Percentiles rank a stretch among this genome's conserved stretches.
Evolutionary conservation across 2,888 invertebrate species (phyloP).

Genomic region (Agrypnus murinus): DNA sequence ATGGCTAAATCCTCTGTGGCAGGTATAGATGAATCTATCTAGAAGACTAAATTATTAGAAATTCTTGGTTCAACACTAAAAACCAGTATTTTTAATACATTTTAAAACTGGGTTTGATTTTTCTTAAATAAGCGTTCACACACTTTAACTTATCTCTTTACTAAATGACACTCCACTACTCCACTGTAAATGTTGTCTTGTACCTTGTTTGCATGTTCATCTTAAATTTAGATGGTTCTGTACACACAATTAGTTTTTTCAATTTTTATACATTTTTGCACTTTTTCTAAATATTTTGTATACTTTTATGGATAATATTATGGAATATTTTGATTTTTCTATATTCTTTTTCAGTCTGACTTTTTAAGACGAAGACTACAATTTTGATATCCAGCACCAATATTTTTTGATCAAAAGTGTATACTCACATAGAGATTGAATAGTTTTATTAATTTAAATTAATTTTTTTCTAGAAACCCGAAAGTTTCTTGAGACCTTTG

Average conservation of each 20-base stretch:
- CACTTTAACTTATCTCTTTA: slow-evolving; percentile 19
- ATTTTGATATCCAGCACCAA: slow-evolving; percentile 46
- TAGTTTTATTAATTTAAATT: slow-evolving; percentile 44
- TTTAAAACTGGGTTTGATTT: too few species aligned
- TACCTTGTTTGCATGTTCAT: slow-evolving; percentile 41
- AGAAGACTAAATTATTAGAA: too few species aligned
- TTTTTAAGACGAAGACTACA: slow-evolving; percentile 63
- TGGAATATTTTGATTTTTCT: slow-evolving; percentile 59
- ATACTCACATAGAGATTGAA: background rate
- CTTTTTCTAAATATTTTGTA: slow-evolving; percentile 46
- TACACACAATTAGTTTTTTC: background rate
- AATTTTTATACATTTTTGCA: slow-evolving; percentile 21
- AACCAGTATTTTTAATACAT: too few species aligned
- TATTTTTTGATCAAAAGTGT: slow-evolving; percentile 54
- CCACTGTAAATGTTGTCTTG: slow-evolving; percentile 46
- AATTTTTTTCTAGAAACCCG: slow-evolving; percentile 84
- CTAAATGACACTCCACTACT: slow-evolving; percentile 26
- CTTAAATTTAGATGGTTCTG: slow-evolving; percentile 27
- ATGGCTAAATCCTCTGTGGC: too few species aligned
- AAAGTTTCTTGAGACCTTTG: slow-evolving; percentile 94
- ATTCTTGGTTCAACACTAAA: too few species aligned
- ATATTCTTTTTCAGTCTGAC: slow-evolving; percentile 63
- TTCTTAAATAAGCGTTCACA: slow-evolving; percentile 26
- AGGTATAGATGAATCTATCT: too few species aligned
- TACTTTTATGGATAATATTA: slow-evolving; percentile 60